A percentile compares a stretch with the other conserved stretches of the same genome.
Conservation (phyloP, 2,888 invertebrate genomes). For the Tolmerus cingulatus region DNA sequence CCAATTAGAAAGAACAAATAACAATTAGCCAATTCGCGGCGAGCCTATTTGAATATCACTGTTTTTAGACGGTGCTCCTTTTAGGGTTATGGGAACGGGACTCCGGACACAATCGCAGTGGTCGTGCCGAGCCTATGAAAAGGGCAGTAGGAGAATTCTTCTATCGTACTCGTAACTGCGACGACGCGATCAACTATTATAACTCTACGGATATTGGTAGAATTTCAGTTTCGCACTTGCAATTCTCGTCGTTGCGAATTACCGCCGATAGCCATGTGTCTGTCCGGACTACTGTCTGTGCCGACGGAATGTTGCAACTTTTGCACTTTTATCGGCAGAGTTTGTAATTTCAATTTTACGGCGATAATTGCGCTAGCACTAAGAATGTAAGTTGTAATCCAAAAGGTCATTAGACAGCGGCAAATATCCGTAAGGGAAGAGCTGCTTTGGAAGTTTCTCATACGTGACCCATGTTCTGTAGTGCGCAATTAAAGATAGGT, state of each 20-base stretch:
- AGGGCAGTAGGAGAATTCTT: not conserved
- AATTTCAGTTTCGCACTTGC: not conserved
- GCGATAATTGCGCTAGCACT: not conserved
- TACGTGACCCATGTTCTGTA: not conserved
- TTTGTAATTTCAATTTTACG: not conserved
- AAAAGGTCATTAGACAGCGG: not conserved
- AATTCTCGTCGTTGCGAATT: not conserved
- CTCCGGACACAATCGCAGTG: not conserved
- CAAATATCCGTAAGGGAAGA: not conserved
- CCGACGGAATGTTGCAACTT: not conserved
- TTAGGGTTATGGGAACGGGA: constrained; percentile 34
- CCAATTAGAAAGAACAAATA: not conserved
- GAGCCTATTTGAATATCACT: not conserved
- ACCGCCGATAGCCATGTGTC: not conserved
- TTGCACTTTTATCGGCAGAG: constrained; percentile 6
- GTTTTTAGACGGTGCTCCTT: not conserved
- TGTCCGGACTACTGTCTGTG: not conserved
- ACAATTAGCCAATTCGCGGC: constrained; percentile 5
- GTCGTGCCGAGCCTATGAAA: constrained; percentile 30
- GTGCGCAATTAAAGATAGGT: not conserved
- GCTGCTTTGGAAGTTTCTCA: not conserved
- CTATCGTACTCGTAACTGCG: not conserved
- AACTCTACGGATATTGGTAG: not conserved
- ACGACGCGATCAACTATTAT: not conserved
- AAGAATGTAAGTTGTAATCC: not conserved